Evolutionary conservation across 2,888 invertebrate species (phyloP).

Genomic region (Drosophila setosimentum): DNA sequence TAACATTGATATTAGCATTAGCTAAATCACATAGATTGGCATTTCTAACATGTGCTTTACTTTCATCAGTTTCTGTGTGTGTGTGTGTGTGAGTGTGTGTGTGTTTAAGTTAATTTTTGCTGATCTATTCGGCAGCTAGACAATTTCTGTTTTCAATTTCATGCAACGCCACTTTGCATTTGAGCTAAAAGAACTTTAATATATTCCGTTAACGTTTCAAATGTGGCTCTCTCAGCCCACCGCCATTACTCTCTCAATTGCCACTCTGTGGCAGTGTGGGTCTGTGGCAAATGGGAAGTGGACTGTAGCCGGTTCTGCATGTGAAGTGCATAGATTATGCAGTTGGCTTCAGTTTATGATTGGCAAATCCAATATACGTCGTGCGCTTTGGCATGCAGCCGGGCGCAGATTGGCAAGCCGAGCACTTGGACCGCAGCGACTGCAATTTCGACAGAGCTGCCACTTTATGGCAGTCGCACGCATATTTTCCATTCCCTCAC

Average conservation of each 20-base stretch:
- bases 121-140: conserved; percentile 19
- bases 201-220: conserved; percentile 55
- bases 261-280: conserved; percentile 3
- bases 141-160: conserved; percentile 53
- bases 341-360: conserved; percentile 81
- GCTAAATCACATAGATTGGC: background rate
- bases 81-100: background rate
- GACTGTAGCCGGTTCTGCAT: conserved; percentile 54
- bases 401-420: conserved; percentile 71
- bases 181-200: conserved; percentile 53
- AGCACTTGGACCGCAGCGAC: conserved; percentile 55
- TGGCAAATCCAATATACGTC: conserved; percentile 79
- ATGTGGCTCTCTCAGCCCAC: conserved; percentile 9
- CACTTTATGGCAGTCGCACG: conserved; percentile 78
- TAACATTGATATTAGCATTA: background rate
- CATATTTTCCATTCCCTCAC: conserved; percentile 62
- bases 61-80: background rate
- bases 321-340: conserved; percentile 78
- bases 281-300: conserved; percentile 2
- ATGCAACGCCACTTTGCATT: conserved; percentile 63
- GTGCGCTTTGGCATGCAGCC: conserved; percentile 75
- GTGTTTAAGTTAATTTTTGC: background rate
- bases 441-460: conserved; percentile 70
- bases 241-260: conserved; percentile 2
- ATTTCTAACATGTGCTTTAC: background rate